Percentiles rank a stretch among this genome's conserved stretches.
These are phyloP conservation scores for Eubasilissa splendida DNA, from an alignment of 2,888 invertebrate species.

Conservation along the genomic window DNA sequence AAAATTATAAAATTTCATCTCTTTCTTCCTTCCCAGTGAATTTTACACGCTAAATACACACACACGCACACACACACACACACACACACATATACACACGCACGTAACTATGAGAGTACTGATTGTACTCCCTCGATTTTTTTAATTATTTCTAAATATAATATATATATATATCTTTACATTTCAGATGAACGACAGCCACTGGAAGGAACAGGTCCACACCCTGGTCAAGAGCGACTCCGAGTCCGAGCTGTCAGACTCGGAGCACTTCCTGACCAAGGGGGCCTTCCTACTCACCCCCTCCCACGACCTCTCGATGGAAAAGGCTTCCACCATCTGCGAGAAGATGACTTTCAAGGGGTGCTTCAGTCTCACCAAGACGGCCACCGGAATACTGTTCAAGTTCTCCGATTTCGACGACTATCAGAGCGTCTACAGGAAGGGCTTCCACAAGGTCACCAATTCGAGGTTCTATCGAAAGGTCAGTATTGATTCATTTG, in stretches of 20 bases:
- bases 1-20: too few species aligned
- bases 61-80: too few species aligned
- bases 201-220: conserved; percentile 71
- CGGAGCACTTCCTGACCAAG: conserved; percentile 84
- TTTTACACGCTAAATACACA: too few species aligned
- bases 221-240: conserved; percentile 81
- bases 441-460: conserved; percentile 90
- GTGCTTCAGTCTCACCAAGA: conserved; percentile 89
- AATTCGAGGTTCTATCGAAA: conserved; percentile 90
- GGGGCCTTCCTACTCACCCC: conserved; percentile 89
- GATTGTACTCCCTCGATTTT: too few species aligned
- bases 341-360: conserved; percentile 92
- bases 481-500: conserved; percentile 69
- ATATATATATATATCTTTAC: too few species aligned
- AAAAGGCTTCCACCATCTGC: conserved; percentile 88
- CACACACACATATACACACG: too few species aligned
- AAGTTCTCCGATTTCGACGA: conserved; percentile 91
- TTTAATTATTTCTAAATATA: too few species aligned
- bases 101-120: too few species aligned
- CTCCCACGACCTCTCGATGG: conserved; percentile 88
- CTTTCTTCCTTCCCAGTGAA: too few species aligned
- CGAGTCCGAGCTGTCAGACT: conserved; percentile 84
- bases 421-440: conserved; percentile 88
- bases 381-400: conserved; percentile 90
- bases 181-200: conserved; percentile 51